Percentiles rank a stretch among this genome's conserved stretches.
These are phyloP conservation scores for Montipora capricornis DNA, from an alignment of 64 coral and sea anemone species.

Conservation along the genomic window DNA sequence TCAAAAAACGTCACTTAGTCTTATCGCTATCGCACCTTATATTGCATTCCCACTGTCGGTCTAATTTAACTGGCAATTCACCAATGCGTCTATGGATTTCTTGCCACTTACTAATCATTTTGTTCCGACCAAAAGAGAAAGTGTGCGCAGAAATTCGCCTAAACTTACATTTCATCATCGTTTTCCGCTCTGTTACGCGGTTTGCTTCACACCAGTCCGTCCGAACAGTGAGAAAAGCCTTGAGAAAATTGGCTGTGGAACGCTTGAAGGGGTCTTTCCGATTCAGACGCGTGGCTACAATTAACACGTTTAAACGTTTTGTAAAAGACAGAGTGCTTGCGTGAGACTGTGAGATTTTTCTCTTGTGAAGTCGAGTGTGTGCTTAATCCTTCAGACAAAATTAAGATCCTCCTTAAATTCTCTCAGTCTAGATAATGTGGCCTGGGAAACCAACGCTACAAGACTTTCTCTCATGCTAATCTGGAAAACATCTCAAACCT, in stretches of 20 bases:
- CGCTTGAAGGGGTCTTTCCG: slow-evolving; percentile 19
- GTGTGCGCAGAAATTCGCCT: neutral
- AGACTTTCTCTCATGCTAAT: too few species aligned
- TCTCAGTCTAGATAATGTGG: neutral
- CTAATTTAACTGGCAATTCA: neutral
- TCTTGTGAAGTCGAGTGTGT: neutral
- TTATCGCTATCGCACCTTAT: neutral
- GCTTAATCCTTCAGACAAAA: slow-evolving; percentile 9
- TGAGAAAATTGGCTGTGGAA: neutral
- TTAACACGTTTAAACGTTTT: slow-evolving; percentile 56
- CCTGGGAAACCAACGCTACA: neutral
- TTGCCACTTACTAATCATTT: neutral
- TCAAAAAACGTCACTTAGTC: neutral
- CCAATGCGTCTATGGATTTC: neutral
- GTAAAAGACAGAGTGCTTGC: slow-evolving; percentile 37
- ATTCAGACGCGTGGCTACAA: slow-evolving; percentile 38
- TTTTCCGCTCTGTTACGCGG: neutral
- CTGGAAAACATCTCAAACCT: neutral
- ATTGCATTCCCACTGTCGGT: neutral
- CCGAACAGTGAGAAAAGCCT: neutral
- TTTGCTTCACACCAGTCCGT: neutral
- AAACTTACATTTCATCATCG: neutral
- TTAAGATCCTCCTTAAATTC: neutral
- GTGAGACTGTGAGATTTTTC: neutral
- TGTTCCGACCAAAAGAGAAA: neutral